A percentile compares a stretch with the other conserved stretches of the same genome.
phyloP scores from a whole-genome alignment of 2,888 invertebrate species.

The Heliconius sara region DNA sequence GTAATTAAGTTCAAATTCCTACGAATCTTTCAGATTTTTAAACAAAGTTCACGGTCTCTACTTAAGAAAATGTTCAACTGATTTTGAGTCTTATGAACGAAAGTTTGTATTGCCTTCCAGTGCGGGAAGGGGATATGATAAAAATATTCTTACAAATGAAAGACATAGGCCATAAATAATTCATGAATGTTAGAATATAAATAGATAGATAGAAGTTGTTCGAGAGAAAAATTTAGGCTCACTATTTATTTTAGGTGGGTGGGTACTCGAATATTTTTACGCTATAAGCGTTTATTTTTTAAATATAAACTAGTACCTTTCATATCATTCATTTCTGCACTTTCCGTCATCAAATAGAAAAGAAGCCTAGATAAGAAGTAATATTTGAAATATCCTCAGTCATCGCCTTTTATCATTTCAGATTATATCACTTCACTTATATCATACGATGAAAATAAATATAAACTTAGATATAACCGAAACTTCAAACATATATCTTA shows the following conservation, averaged over 20 bases:
- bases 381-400: too few species aligned
- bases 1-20: constrained; percentile 55
- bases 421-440: too few species aligned
- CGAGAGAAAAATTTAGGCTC: constrained; percentile 54
- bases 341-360: too few species aligned
- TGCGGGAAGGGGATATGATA: constrained; percentile 57
- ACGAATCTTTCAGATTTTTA: constrained; percentile 46
- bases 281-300: background rate
- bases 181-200: constrained; percentile 49
- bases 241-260: background rate
- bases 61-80: constrained; percentile 48
- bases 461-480: background rate
- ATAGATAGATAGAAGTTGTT: constrained; percentile 57
- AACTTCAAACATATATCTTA: background rate
- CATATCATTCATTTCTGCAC: too few species aligned
- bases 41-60: constrained; percentile 48
- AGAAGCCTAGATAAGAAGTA: too few species aligned
- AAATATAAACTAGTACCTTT: too few species aligned
- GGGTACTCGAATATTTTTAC: background rate
- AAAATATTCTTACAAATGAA: constrained; percentile 63
- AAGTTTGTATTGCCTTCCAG: constrained; percentile 53
- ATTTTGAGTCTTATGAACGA: constrained; percentile 54
- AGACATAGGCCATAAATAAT: constrained; percentile 58
- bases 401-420: too few species aligned
- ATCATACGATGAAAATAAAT: too few species aligned